Conservation (phyloP, 2,113 vertebrate genomes). For the Urocitellus parryii region DNA sequence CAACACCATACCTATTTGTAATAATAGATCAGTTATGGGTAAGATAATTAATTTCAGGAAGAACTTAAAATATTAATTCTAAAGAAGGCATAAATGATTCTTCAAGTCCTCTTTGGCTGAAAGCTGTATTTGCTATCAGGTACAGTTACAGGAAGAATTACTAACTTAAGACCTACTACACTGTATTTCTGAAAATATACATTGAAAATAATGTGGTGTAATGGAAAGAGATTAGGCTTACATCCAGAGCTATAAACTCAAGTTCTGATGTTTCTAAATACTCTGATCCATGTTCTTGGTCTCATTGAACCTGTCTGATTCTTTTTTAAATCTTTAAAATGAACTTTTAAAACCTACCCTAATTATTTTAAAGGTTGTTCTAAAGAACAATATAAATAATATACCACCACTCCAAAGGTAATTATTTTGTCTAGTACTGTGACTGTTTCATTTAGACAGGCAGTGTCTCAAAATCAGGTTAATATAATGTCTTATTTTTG, state of each 20-base stretch:
- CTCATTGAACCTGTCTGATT: not conserved
- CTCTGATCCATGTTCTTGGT: not conserved
- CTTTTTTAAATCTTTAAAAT: not conserved
- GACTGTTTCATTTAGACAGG: slow-evolving; percentile 6
- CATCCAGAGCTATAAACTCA: not conserved
- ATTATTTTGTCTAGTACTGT: not conserved
- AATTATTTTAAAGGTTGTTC: not conserved
- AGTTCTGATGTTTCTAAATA: not conserved
- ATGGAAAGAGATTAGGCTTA: not conserved
- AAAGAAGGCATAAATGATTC: slow-evolving; percentile 21
- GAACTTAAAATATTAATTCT: not conserved
- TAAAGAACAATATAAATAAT: not conserved
- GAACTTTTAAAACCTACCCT: not conserved
- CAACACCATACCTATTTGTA: not conserved
- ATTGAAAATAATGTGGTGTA: not conserved
- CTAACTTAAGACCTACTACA: not conserved
- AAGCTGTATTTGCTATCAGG: slow-evolving; percentile 36
- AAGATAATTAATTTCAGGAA: slow-evolving; percentile 8
- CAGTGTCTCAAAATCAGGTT: slow-evolving; percentile 38
- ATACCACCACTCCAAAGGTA: not conserved
- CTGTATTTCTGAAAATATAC: not conserved
- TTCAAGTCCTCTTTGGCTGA: slow-evolving; percentile 58
- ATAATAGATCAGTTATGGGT: not conserved
- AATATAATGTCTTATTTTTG: slow-evolving; percentile 52
- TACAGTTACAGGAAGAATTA: slow-evolving; percentile 37